Percentiles rank a stretch among this genome's conserved stretches.
phyloP scores from a whole-genome alignment of 2,797 vertebrate species.

The Psittacula derbiana region DNA sequence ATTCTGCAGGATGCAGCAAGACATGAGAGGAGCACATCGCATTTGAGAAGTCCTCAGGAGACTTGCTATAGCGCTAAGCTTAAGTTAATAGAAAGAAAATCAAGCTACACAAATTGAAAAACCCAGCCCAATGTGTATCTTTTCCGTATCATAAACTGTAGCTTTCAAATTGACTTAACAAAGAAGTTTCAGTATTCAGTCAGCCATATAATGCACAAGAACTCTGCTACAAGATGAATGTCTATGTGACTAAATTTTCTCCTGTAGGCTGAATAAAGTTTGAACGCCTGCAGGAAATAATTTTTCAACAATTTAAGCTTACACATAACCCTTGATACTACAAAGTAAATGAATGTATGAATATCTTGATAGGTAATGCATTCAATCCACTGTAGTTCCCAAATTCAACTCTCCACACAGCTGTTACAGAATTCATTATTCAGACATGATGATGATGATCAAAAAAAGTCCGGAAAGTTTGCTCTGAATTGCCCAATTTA shows the following conservation, averaged over 20 bases:
- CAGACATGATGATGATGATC: neutral
- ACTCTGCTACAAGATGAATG: neutral
- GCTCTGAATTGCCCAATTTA: neutral
- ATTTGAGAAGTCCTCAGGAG: neutral
- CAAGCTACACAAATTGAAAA: neutral
- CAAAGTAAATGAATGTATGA: neutral
- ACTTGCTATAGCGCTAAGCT: neutral
- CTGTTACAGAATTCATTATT: neutral
- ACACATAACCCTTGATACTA: neutral
- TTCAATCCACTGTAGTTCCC: neutral
- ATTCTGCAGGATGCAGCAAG: neutral
- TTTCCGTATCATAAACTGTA: neutral
- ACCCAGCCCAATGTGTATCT: neutral
- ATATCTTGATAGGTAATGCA: neutral
- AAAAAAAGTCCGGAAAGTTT: neutral
- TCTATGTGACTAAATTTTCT: neutral
- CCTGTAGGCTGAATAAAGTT: neutral
- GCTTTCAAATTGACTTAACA: neutral
- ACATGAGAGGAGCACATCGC: neutral
- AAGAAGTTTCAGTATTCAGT: neutral
- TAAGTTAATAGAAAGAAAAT: neutral
- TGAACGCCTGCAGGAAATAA: neutral
- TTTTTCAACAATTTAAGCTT: neutral
- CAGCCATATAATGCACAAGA: neutral
- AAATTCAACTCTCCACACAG: neutral